phyloP scores from a whole-genome alignment of 1,140 invertebrate genomes.

The Eupeodes corollae region DNA sequence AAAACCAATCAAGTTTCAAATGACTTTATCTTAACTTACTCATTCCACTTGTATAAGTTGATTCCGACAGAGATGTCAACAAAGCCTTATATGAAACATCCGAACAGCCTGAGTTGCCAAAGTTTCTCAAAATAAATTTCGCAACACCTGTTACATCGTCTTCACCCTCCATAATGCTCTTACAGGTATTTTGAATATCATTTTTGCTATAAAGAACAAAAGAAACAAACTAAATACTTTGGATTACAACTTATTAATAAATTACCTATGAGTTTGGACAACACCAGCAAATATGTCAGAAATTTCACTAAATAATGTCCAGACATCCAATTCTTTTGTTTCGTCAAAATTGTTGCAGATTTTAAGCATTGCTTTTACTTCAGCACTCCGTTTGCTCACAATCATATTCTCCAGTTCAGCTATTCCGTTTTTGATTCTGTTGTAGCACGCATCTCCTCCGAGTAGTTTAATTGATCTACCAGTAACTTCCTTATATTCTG shows the following conservation, averaged over 20 bases:
- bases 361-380: constrained; percentile 31
- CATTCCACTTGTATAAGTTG: neutral
- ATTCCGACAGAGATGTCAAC: no score
- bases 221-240: neutral
- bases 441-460: constrained; percentile 40
- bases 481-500: constrained; percentile 24
- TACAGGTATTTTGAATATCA: constrained; percentile 19
- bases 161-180: constrained; percentile 15
- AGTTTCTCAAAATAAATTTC: constrained; percentile 20
- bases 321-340: constrained; percentile 27
- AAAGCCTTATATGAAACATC: no score
- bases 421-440: constrained; percentile 43
- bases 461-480: constrained; percentile 15
- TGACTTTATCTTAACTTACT: neutral
- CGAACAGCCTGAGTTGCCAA: constrained; percentile 9
- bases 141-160: constrained; percentile 24
- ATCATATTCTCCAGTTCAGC: constrained; percentile 37
- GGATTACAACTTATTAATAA: neutral
- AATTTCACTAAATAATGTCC: constrained; percentile 25
- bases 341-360: constrained; percentile 31
- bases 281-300: constrained; percentile 25
- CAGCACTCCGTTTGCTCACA: constrained; percentile 15
- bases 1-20: no score
- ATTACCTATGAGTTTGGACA: constrained; percentile 24
- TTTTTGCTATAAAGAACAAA: constrained; percentile 6